Evolutionary conservation across 37 sponge, comb jelly and placozoan species (phyloP), one percentile per base, ranked within the genome.

Genomic region (Lycopodina hypogea): DNA sequence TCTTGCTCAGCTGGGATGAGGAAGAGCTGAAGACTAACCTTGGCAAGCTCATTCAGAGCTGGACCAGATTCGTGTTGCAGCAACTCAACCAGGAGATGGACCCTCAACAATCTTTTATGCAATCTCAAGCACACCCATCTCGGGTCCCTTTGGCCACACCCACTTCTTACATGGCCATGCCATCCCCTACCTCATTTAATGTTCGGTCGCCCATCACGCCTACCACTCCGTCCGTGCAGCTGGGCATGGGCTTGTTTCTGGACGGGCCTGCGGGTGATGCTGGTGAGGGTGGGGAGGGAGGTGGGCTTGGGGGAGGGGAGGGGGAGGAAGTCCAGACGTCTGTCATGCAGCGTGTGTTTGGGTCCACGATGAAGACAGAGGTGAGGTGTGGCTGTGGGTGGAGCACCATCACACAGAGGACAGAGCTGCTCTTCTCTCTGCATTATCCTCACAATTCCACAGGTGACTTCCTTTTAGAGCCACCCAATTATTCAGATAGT

Each of bases 41-140:
- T 8, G 72, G 70, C 1, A 76, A 89, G 26, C 81, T 94, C 42
- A 90, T 90, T 38, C 93, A 94, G 71, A 86, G 75, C 51, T 93
- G 94, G 94, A 89, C 60, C 48, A 75, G 87, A 8, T 93, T 93
- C 80, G 84, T 93, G 0, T 69, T 93, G 15, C 92, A 93, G 73
- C 91, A 93, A 62, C 72, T 93, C 8, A 73, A 82, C 73, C 84
- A 87, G 68, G 92, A 87, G 56, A 52, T 26, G 9, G 71, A 70
- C 34, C 66, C 66, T 3, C 34, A 30, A 3, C 48, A 45, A 9
- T 45, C 8, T 11, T 11, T 24, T 12, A 8, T 18, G 18, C 28
- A 23, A 62, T 45, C 48, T 45, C 12, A 12, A 53, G 17, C n/a
- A n/a, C n/a, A n/a, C n/a, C n/a, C n/a, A n/a, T 35, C 15, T 32